Percentiles rank a stretch among this genome's conserved stretches.
Evolutionary conservation across 1,140 invertebrate species (phyloP).

Genomic region (Aphelenchoides fujianensis): DNA sequence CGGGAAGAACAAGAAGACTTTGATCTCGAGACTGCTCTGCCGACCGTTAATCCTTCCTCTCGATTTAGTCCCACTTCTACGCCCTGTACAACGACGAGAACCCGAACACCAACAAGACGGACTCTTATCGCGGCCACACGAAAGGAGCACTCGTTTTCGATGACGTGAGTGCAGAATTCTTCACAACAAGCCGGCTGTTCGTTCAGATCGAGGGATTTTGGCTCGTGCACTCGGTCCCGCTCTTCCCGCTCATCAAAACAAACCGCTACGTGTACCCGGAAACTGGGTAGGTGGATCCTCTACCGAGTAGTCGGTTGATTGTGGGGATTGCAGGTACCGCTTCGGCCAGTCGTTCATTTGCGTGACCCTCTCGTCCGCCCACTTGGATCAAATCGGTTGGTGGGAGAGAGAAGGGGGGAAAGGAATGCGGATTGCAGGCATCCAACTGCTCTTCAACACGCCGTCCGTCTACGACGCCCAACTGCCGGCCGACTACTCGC

Average conservation of each 20-base stretch:
- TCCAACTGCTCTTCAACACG: slow-evolving; percentile 17
- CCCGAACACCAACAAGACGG: slow-evolving; percentile 39
- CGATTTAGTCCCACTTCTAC: slow-evolving; percentile 32
- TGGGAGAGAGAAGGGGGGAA: too few species aligned
- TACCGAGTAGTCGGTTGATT: too few species aligned
- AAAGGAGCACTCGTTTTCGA: slow-evolving; percentile 73
- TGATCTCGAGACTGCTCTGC: slow-evolving; percentile 5
- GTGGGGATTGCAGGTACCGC: slow-evolving; percentile 41
- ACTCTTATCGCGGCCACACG: slow-evolving; percentile 39
- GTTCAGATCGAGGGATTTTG: slow-evolving; percentile 77
- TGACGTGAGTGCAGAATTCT: too few species aligned
- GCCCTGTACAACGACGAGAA: slow-evolving; percentile 48
- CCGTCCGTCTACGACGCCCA: slow-evolving; percentile 36
- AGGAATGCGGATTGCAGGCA: slow-evolving; percentile 34
- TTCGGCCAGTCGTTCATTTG: slow-evolving; percentile 80
- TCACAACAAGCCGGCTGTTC: too few species aligned
- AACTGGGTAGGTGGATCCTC: slow-evolving; percentile 10
- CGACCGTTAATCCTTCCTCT: slow-evolving; percentile 11
- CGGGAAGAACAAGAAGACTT: slow-evolving; percentile 17
- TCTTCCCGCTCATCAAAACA: slow-evolving; percentile 65
- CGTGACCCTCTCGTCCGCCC: slow-evolving; percentile 11
- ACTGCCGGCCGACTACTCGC: slow-evolving; percentile 23
- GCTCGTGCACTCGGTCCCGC: slow-evolving; percentile 84
- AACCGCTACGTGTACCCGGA: slow-evolving; percentile 29
- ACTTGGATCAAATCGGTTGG: slow-evolving; percentile 11